Base-by-base conservation (phyloP, 1,140 invertebrate species). In the Cyclina sinensis region DNA sequence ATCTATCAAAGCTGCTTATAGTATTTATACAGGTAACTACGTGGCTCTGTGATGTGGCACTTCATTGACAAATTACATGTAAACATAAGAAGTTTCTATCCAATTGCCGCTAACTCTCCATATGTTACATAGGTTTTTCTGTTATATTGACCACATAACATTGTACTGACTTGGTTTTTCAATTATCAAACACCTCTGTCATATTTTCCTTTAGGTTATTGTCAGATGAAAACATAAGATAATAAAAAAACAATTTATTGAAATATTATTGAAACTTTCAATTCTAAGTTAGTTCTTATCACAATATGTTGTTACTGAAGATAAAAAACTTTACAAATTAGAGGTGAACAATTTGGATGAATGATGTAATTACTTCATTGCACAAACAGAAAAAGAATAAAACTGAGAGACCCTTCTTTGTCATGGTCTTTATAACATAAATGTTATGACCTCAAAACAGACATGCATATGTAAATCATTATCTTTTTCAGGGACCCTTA, bases 11-110 rank as follows among this genome's bases (percentile, higher is more conserved):
- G 21, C 46, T 24, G n/a, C 21, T 9, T 24, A 12, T 74, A 24
- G 21, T 74, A n/a, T 74, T 48, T 74, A 74, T 46, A 62, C 65
- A 70, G 70, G 70, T 74, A 74, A 74, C 30, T 21, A 86, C 48
- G 74, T 86, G 84, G 73, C 48, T 27, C 21, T 76, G 35, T 82
- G 57, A 65, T 82, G 57, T 65, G 80, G 62, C 80, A 51, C 32
- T 62, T 27, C n/a, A 57, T 16, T 46, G n/a, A 80, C 48, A 80
- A 62, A 21, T 21, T 0, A 37, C 16, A 18, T 57, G 39, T 30
- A 21, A 54, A 68, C 62, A 83, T 83, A 30, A 81, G 54, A 76
- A 43, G 0, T 32, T 21, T 27, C 27, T 57, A 80, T 37, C 51
- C 51, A 35, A 80, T 37, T 39, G 46, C 24, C 7, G 24, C 27